phyloP scores from a whole-genome alignment of 1,140 invertebrate species.

The Papilio polytes region DNA sequence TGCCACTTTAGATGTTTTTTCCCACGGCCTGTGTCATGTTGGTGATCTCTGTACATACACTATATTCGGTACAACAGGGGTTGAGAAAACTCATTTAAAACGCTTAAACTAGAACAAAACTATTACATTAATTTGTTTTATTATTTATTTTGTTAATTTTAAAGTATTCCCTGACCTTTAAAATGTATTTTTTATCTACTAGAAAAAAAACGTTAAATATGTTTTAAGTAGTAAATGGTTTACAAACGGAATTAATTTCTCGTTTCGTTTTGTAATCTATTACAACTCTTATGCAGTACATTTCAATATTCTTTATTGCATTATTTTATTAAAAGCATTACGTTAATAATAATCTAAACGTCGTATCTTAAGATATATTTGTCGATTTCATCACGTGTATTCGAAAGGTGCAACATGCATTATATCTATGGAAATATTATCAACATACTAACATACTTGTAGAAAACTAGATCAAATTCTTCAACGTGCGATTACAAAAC shows the following conservation, averaged over 20 bases:
- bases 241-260: not conserved
- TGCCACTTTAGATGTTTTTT: not conserved
- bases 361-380: not conserved
- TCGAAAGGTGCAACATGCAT: constrained; percentile 13
- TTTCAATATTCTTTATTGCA: not conserved
- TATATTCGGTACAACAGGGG: not conserved
- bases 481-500: constrained; percentile 52
- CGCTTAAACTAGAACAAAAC: too few relatives aligned
- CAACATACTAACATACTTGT: constrained; percentile 53
- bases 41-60: not conserved
- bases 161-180: too few relatives aligned
- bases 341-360: not conserved
- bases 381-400: not conserved
- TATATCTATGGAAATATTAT: constrained; percentile 50
- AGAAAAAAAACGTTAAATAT: not conserved
- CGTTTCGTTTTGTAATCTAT: not conserved
- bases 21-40: not conserved
- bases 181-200: too few relatives aligned
- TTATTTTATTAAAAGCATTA: not conserved
- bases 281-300: not conserved
- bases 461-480: constrained; percentile 53
- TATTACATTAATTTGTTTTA: too few relatives aligned
- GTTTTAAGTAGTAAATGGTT: not conserved
- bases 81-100: not conserved
- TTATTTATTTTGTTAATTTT: too few relatives aligned